These are phyloP conservation scores for Dasypolia templi DNA, from an alignment of 2,888 invertebrate genomes.

Conservation along the genomic window DNA sequence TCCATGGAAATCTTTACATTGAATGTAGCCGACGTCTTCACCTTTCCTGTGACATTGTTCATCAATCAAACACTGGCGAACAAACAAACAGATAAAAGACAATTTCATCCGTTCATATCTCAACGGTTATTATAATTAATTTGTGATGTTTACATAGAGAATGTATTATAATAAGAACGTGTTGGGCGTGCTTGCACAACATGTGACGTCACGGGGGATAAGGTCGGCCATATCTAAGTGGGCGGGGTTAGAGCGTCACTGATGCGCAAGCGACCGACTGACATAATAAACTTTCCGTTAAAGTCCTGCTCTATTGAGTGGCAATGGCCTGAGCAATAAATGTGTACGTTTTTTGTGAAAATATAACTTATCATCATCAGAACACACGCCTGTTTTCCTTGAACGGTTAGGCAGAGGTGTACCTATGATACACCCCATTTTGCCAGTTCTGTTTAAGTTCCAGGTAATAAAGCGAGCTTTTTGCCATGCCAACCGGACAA, in stretches of 20 bases:
- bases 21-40: background rate
- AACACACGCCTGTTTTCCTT: background rate
- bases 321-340: constrained; percentile 25
- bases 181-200: constrained; percentile 11
- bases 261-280: constrained; percentile 14
- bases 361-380: background rate
- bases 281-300: constrained; percentile 56
- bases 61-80: background rate
- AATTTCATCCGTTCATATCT: constrained; percentile 8
- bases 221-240: constrained; percentile 58
- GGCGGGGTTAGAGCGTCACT: constrained; percentile 58
- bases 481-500: background rate
- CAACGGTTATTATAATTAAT: background rate
- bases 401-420: background rate
- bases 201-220: constrained; percentile 31
- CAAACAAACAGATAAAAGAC: background rate
- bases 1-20: background rate
- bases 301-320: constrained; percentile 22
- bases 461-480: background rate
- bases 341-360: background rate
- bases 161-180: background rate
- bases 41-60: background rate
- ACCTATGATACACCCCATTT: background rate
- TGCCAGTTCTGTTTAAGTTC: background rate
- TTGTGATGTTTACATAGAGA: constrained; percentile 7